Conservation (phyloP, 2,888 invertebrate genomes). For the Griposia aprilina region DNA sequence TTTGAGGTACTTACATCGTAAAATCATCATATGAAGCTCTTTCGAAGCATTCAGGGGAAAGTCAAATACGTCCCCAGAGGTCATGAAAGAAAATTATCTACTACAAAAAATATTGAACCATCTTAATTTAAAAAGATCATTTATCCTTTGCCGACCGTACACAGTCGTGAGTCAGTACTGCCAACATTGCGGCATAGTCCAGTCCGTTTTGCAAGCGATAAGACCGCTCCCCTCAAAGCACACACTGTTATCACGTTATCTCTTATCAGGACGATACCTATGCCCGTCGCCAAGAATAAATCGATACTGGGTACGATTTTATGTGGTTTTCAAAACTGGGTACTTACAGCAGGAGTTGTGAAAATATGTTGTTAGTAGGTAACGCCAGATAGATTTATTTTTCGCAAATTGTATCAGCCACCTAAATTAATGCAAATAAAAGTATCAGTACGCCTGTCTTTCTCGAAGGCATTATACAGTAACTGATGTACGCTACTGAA, state of each 20-base stretch:
- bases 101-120: not conserved
- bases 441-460: not conserved
- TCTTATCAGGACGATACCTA: slow-evolving; percentile 61
- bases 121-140: not conserved
- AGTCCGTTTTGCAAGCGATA: slow-evolving; percentile 63
- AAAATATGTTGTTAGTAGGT: fast-evolving
- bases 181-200: slow-evolving; percentile 52
- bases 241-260: slow-evolving; percentile 59
- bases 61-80: not conserved
- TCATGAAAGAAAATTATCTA: not conserved
- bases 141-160: slow-evolving; percentile 21
- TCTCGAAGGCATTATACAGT: not conserved
- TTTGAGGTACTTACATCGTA: not conserved
- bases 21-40: not conserved
- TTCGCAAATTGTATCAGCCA: not conserved
- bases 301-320: slow-evolving; percentile 50
- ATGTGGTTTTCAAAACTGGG: slow-evolving; percentile 12
- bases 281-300: slow-evolving; percentile 44
- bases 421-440: not conserved
- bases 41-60: not conserved
- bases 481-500: too few relatives aligned
- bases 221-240: slow-evolving; percentile 62
- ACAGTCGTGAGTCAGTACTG: slow-evolving; percentile 51
- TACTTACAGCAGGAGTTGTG: not conserved
- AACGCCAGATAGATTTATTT: not conserved